Evolutionary conservation across 2,113 vertebrate genomes (phyloP).

Genomic region (Phaetusa simplex): DNA sequence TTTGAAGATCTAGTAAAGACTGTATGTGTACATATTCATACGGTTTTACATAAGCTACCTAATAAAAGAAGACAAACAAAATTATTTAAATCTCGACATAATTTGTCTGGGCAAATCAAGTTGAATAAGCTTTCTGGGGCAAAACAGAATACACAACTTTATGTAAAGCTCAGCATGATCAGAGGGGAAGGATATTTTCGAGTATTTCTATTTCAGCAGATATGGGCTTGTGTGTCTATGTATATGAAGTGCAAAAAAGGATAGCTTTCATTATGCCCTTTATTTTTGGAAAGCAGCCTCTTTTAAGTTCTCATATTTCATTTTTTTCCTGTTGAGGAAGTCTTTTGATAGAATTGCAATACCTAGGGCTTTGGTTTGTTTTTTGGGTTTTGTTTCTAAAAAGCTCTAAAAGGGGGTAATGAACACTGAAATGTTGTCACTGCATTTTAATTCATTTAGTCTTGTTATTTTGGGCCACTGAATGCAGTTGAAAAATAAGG

Average conservation of each 20-base stretch:
- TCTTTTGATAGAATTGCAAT: not conserved
- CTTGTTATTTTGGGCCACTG: not conserved
- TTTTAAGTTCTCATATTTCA: not conserved
- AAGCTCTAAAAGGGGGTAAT: not conserved
- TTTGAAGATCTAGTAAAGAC: not conserved
- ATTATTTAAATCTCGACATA: not conserved
- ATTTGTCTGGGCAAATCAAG: not conserved
- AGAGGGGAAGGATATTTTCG: not conserved
- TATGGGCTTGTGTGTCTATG: not conserved
- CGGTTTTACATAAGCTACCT: not conserved
- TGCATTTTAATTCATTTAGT: not conserved
- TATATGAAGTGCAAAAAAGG: not conserved
- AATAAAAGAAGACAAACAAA: not conserved
- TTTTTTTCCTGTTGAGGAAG: not conserved
- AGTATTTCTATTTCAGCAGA: not conserved
- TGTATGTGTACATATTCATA: not conserved
- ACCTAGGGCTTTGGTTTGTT: not conserved
- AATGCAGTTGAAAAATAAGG: not conserved
- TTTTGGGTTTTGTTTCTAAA: not conserved
- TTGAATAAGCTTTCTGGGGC: not conserved
- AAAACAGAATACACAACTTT: not conserved
- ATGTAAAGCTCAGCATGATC: not conserved
- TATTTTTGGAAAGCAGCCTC: not conserved
- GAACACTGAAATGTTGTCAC: not conserved
- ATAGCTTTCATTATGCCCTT: not conserved